These are phyloP conservation scores for Scrobipalpa atriplicella DNA, from an alignment of 2,888 invertebrate species.

Conservation along the genomic window DNA sequence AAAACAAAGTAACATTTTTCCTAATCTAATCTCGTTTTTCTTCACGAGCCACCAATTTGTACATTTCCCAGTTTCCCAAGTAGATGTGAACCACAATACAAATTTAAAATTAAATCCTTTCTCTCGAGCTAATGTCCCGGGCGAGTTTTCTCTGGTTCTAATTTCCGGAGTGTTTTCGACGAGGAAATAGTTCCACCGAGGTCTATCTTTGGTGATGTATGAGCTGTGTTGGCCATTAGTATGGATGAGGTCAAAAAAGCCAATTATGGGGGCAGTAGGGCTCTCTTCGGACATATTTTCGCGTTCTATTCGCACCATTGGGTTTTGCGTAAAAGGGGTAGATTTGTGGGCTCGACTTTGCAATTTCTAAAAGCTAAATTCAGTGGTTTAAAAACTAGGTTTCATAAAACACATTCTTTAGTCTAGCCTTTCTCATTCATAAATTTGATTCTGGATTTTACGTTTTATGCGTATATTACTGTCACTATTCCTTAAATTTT, in stretches of 20 bases:
- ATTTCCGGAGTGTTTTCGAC: constrained; percentile 74
- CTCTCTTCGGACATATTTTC: background rate
- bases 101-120: constrained; percentile 72
- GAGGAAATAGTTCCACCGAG: constrained; percentile 72
- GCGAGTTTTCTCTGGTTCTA: constrained; percentile 75
- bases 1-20: background rate
- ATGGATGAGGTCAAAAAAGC: constrained; percentile 25
- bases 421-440: no score
- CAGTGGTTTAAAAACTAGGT: no score
- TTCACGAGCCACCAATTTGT: constrained; percentile 5
- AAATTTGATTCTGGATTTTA: no score
- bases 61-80: constrained; percentile 35
- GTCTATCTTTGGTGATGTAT: constrained; percentile 32
- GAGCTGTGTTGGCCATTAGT: constrained; percentile 23
- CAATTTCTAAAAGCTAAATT: no score
- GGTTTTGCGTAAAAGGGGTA: background rate
- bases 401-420: no score
- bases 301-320: background rate
- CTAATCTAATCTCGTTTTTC: background rate
- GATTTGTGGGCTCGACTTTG: background rate
- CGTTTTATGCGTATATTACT: no score
- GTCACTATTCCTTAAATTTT: no score
- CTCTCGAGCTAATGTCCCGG: constrained; percentile 71
- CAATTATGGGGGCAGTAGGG: constrained; percentile 2
- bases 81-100: constrained; percentile 63